Evolutionary conservation across 2,888 invertebrate species (phyloP).

Genomic region (Apamea monoglypha): DNA sequence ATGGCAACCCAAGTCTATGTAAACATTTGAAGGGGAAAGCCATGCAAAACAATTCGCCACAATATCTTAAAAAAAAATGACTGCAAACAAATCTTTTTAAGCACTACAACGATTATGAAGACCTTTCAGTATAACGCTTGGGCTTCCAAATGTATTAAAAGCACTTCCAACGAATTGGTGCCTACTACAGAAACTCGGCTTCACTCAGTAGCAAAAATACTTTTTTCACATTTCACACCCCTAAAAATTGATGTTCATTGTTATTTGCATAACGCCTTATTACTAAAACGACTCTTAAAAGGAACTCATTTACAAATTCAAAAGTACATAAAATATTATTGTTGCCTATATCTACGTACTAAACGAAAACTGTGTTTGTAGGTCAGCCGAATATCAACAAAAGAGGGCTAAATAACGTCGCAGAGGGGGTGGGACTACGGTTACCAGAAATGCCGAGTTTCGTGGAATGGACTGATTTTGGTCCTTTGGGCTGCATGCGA

Average conservation of each 20-base stretch:
- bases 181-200: constrained; percentile 34
- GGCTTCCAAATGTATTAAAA: constrained; percentile 43
- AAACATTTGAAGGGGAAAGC: neutral
- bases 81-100: neutral
- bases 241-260: constrained; percentile 65
- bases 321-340: constrained; percentile 68
- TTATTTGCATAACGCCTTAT: constrained; percentile 65
- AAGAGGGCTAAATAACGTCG: constrained; percentile 72
- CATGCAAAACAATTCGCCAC: neutral
- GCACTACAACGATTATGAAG: constrained; percentile 12
- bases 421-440: constrained; percentile 61
- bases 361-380: constrained; percentile 84
- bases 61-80: neutral
- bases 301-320: constrained; percentile 67
- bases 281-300: constrained; percentile 63
- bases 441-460: constrained; percentile 55
- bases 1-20: neutral
- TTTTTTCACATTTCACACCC: constrained; percentile 64
- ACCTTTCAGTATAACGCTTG: constrained; percentile 5
- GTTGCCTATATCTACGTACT: constrained; percentile 53
- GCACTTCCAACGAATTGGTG: constrained; percentile 49
- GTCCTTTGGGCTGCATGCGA: constrained; percentile 5
- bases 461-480: constrained; percentile 50
- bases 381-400: constrained; percentile 87
- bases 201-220: constrained; percentile 54